Evolutionary conservation across 2,888 invertebrate genomes (phyloP), one percentile per base, ranked within the genome.

Genomic region (Schizaphis graminum): DNA sequence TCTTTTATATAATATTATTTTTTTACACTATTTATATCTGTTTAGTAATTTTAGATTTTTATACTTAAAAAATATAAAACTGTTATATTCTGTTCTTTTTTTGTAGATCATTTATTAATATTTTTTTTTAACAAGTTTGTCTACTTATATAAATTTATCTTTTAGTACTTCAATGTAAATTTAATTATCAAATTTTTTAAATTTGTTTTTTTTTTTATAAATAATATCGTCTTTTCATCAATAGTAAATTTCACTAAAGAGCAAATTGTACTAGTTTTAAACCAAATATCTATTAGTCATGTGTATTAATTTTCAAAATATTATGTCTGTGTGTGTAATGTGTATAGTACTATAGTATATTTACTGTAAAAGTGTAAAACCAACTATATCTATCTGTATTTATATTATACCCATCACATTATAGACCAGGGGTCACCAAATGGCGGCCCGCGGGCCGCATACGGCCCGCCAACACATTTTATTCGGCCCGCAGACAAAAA

Each of bases 51-150:
- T 77, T 21, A 53, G 35, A 86, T 44, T 86, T 86, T 61, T 47
- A 77, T 77, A 35, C 77, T 77, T 67, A 8, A 77, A 77, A 35
- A 77, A 35, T 77, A 77, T 41, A 90, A 53, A 84, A 87, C 57
- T 92, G 61, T 92, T 87, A 86, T n/a, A 92, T 2, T 91, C 35
- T 49, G 26, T 87, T 92, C 28, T 28, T 85, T 87, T 91, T 44
- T 49, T 90, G 1, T 41, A 56, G 35, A 56, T 53, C 53, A 53
- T 88, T 47, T 35, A 44, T 26, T 77, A 2, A 35, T 77, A 21
- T 77, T 35, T 35, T 77, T 77, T 35, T 77, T 8, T 35, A 77
- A 24, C 67, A 21, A 77, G 8, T 21, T 35, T 77, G 16, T 77
- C 21, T 77, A 41, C 35, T 77, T 77, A 77, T 77, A 8, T 21